A percentile compares a stretch with the other conserved stretches of the same genome.
These are phyloP conservation scores for Zosterops hypoxanthus DNA, from an alignment of 2,113 vertebrate species.

Conservation along the genomic window DNA sequence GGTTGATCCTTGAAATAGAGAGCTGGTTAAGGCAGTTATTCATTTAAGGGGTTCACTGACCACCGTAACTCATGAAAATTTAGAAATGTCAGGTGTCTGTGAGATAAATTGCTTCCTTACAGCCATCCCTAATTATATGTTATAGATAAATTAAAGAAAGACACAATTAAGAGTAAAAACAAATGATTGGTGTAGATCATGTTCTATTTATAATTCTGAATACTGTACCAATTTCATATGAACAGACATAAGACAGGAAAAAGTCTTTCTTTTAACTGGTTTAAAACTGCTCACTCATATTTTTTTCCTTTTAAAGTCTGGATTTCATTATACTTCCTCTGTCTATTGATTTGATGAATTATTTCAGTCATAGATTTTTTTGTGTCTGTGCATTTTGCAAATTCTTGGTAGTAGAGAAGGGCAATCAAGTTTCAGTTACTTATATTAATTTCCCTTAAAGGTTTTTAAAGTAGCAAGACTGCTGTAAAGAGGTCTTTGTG, in stretches of 20 bases:
- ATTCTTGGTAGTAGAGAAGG: not conserved
- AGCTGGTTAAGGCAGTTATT: constrained; percentile 10
- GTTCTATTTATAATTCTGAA: not conserved
- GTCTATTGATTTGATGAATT: not conserved
- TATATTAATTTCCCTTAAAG: not conserved
- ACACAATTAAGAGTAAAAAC: not conserved
- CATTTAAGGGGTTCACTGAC: not conserved
- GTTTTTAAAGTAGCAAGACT: not conserved
- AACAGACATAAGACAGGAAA: not conserved
- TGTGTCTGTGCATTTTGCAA: not conserved
- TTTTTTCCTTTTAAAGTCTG: not conserved
- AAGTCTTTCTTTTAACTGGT: not conserved
- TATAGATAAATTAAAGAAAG: constrained; percentile 8
- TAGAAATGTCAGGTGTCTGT: constrained; percentile 18
- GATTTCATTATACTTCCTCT: not conserved
- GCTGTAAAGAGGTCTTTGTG: accelerated
- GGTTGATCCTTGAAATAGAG: not conserved
- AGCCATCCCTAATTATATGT: constrained; percentile 15
- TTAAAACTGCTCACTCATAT: not conserved
- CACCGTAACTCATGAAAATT: not conserved
- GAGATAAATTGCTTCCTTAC: not conserved
- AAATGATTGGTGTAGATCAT: not conserved
- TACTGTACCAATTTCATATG: not conserved
- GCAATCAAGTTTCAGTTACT: not conserved
- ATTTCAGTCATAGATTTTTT: not conserved